These are phyloP conservation scores for Pachycephus smyrnensis DNA, from an alignment of 2,888 invertebrate genomes.

Conservation along the genomic window DNA sequence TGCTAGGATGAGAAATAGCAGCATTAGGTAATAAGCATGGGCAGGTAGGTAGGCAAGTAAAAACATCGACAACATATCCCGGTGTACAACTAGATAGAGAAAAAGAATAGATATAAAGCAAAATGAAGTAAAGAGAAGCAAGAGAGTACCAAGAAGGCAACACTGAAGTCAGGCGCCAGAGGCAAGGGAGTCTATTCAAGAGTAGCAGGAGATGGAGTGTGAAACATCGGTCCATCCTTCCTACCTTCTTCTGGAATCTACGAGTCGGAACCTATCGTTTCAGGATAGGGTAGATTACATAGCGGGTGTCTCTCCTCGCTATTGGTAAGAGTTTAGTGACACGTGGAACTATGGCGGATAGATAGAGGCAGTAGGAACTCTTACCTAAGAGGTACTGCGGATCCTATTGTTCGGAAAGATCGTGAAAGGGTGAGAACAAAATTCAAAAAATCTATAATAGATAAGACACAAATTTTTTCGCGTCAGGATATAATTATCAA, in stretches of 20 bases:
- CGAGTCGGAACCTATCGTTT: constrained; percentile 37
- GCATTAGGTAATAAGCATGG: not conserved
- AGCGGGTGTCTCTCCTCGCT: constrained; percentile 3
- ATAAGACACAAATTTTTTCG: not conserved
- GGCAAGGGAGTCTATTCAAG: constrained; percentile 34
- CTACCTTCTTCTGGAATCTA: constrained; percentile 37
- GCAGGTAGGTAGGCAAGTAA: not conserved
- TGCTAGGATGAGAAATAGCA: constrained; percentile 14
- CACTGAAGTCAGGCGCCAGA: constrained; percentile 38
- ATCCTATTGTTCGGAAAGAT: not conserved
- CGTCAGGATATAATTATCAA: not conserved
- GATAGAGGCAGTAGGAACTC: not conserved
- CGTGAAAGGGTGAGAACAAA: not conserved
- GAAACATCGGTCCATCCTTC: constrained; percentile 55
- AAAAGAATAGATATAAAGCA: not conserved
- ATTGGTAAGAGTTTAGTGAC: not conserved
- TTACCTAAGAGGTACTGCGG: not conserved
- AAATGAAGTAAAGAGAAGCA: constrained; percentile 32
- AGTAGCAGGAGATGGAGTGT: constrained; percentile 56
- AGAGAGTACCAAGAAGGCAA: constrained; percentile 39
- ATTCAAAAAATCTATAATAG: not conserved
- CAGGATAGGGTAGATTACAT: constrained; percentile 28
- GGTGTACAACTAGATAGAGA: not conserved
- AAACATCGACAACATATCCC: not conserved
- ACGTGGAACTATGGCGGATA: not conserved